These are phyloP conservation scores for Platycnemis pennipes DNA, from an alignment of 2,888 invertebrate species.

Conservation along the genomic window DNA sequence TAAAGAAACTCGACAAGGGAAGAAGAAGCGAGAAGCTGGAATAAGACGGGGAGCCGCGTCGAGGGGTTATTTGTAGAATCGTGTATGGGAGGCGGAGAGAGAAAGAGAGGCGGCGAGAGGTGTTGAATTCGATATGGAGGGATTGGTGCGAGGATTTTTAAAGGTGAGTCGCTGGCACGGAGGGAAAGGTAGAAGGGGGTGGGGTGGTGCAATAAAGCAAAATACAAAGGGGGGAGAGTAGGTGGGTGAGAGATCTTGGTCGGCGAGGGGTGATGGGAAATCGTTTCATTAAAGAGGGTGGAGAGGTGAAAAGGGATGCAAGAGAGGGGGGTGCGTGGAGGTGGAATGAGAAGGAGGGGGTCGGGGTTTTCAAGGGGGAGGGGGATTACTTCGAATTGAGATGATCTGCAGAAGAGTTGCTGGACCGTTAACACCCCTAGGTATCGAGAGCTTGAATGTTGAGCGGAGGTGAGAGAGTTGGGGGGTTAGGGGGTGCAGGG, in stretches of 20 bases:
- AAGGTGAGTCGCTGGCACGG: neutral
- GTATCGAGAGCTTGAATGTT: neutral
- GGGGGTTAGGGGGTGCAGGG: neutral
- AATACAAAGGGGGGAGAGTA: neutral
- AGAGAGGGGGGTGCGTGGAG: neutral
- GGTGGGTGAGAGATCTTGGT: neutral
- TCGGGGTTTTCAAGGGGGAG: neutral
- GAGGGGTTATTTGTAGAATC: neutral
- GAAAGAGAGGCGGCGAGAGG: neutral
- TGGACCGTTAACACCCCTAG: neutral
- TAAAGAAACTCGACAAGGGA: too few relatives aligned
- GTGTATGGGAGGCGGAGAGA: neutral
- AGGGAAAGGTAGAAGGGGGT: neutral
- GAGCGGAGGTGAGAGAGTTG: neutral
- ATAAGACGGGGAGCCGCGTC: neutral
- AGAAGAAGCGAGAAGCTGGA: neutral
- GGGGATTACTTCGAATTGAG: neutral
- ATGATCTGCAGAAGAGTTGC: neutral
- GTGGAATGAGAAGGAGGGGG: neutral
- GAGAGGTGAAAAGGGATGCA: neutral
- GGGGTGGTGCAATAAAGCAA: neutral
- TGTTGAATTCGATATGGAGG: neutral
- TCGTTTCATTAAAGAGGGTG: neutral
- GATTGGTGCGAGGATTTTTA: neutral
- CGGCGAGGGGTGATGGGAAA: neutral